A percentile compares a stretch with the other conserved stretches of the same genome.
These are phyloP conservation scores for Mongoloraphidia duomilia DNA, from an alignment of 2,888 invertebrate genomes.

Conservation along the genomic window DNA sequence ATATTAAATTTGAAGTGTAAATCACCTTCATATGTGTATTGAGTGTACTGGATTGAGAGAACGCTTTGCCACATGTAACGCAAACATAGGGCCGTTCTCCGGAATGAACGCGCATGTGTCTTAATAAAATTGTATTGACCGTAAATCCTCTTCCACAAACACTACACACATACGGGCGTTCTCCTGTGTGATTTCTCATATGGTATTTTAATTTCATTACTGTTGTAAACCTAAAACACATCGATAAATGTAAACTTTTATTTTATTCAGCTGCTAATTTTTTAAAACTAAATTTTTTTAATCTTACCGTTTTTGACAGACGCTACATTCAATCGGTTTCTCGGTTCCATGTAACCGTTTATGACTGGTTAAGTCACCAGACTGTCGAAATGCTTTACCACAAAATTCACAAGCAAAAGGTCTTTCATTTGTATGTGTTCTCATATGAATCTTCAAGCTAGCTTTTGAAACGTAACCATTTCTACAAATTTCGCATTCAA, in stretches of 20 bases:
- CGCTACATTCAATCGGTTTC: slow-evolving; percentile 30
- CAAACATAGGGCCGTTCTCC: slow-evolving; percentile 32
- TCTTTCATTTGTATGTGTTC: slow-evolving; percentile 31
- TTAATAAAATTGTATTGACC: slow-evolving; percentile 29
- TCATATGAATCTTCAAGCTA: slow-evolving; percentile 32
- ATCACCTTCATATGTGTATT: slow-evolving; percentile 32
- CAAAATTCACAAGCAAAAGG: slow-evolving; percentile 32
- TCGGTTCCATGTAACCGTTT: slow-evolving; percentile 31
- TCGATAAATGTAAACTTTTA: background rate
- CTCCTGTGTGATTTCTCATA: slow-evolving; percentile 32
- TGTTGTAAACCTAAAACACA: slow-evolving; percentile 27
- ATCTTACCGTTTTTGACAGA: slow-evolving; percentile 28
- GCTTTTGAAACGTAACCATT: slow-evolving; percentile 32
- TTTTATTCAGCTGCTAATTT: background rate
- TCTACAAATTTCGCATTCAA: slow-evolving; percentile 30
- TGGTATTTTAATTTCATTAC: slow-evolving; percentile 33
- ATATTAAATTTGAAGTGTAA: background rate
- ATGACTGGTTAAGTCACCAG: slow-evolving; percentile 31
- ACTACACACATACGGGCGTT: slow-evolving; percentile 30
- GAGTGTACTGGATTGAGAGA: slow-evolving; percentile 30
- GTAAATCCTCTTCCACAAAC: slow-evolving; percentile 31
- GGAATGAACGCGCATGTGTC: slow-evolving; percentile 32
- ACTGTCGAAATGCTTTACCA: slow-evolving; percentile 31
- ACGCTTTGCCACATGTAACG: slow-evolving; percentile 31
- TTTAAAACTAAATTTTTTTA: background rate